These are phyloP conservation scores for Coregonus clupeaformis DNA, from an alignment of 2,113 vertebrate genomes.

Conservation along the genomic window DNA sequence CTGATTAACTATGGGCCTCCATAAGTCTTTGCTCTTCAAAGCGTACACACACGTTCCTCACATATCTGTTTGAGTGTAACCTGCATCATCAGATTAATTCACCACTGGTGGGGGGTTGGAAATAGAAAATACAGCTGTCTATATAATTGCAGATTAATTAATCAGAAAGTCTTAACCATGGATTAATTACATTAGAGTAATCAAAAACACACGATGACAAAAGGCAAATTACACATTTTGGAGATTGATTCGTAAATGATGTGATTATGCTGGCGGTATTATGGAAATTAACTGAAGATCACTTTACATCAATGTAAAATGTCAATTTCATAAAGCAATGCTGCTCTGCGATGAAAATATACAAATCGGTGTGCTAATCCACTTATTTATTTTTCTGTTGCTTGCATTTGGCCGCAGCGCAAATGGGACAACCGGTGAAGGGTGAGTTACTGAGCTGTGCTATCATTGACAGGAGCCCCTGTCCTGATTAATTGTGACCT, in stretches of 20 bases:
- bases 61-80: slow-evolving; percentile 37
- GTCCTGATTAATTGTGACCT: neutral
- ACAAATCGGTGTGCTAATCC: slow-evolving; percentile 35
- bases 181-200: slow-evolving; percentile 54
- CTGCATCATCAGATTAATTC: slow-evolving; percentile 32
- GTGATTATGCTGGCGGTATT: slow-evolving; percentile 41
- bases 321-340: slow-evolving; percentile 13
- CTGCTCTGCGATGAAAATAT: slow-evolving; percentile 7
- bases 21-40: neutral
- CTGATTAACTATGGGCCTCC: slow-evolving; percentile 3
- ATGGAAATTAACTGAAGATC: slow-evolving; percentile 38
- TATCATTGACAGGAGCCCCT: slow-evolving; percentile 4
- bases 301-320: slow-evolving; percentile 2
- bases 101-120: slow-evolving; percentile 3
- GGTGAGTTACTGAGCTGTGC: slow-evolving; percentile 30
- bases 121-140: slow-evolving; percentile 43
- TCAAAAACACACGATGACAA: slow-evolving; percentile 46
- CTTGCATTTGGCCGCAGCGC: slow-evolving; percentile 31
- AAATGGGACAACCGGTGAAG: slow-evolving; percentile 43
- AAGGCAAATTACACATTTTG: slow-evolving; percentile 39
- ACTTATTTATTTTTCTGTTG: slow-evolving; percentile 28
- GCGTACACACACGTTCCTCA: neutral
- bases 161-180: slow-evolving; percentile 38
- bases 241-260: slow-evolving; percentile 44
- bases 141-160: slow-evolving; percentile 51